Base-by-base conservation (phyloP, 2,113 vertebrate species). In the Otocyon megalotis region DNA sequence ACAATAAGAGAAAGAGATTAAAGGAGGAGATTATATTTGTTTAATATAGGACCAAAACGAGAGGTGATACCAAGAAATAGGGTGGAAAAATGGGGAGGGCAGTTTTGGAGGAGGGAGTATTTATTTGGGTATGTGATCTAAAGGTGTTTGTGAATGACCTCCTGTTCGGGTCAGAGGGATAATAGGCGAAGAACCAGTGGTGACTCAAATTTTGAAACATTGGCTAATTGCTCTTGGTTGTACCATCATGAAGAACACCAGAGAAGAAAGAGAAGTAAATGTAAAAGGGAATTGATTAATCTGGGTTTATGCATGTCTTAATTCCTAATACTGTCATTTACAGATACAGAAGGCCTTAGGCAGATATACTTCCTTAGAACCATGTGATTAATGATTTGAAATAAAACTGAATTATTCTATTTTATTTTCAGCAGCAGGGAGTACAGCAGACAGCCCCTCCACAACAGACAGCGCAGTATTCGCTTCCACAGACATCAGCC, bases 401-500 rank as follows among this genome's bases (percentile, higher is more conserved):
- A 17, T 83, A 88, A 98, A 97, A 93, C 76, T 50, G 97, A 92
- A 91, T 96, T 96, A 63, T 96, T 85, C 58, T 85, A 3, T 96
- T 93, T 98, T 95, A 7, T 98, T 98, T 83, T 85, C 82, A 97
- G 9, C 96, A 95, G 15, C 98, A 99, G 97, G 98, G 97, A 97
- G 71, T 98, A 43, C 99, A 98, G 69, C 98, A 98, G 48, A 96
- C 98, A 97, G 97, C 96, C 62, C 90, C 98, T 94, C 98, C 98
- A 91, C 98, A 98, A 32, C 98, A 98, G 72, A 96, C 98, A 84
- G 98, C 97, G 20, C 98, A 98, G 2, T 98, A 99, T 91, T 98
- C 98, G 80, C 97, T 98, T 97, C 98, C 98, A 86, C 98, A 99
- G 79, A 96, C 98, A 12, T 83, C 98, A 16, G 76, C 97, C 93